Conservation (phyloP, 2,888 invertebrate species). For the Cosmia trapezina region DNA sequence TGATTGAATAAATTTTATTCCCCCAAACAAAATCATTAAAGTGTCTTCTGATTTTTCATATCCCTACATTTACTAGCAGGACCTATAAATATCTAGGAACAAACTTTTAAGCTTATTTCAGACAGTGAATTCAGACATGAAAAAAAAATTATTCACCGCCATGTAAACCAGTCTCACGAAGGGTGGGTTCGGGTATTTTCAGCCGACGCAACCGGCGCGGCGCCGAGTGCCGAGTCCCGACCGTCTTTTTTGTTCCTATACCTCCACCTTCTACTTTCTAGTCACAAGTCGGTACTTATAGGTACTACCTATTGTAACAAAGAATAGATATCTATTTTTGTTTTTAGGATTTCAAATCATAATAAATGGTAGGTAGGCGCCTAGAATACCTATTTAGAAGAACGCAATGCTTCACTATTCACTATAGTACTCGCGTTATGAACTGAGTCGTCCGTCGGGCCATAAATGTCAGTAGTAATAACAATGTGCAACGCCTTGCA, state of each 20-base stretch:
- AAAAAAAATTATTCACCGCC: conserved; percentile 36
- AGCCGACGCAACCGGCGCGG: conserved; percentile 79
- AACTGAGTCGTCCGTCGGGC: too few species aligned
- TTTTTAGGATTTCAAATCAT: too few species aligned
- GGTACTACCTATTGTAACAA: conserved; percentile 15
- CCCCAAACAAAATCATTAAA: background rate
- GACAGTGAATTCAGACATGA: background rate
- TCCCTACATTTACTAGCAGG: background rate
- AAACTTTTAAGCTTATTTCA: background rate
- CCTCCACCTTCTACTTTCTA: conserved; percentile 62
- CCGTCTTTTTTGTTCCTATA: conserved; percentile 75
- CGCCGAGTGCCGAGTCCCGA: conserved; percentile 74
- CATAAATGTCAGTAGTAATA: too few species aligned
- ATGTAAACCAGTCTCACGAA: conserved; percentile 71
- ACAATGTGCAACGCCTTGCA: too few species aligned
- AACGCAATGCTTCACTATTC: too few species aligned
- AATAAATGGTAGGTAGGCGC: too few species aligned
- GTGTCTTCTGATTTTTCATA: background rate
- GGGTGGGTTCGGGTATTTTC: conserved; percentile 79
- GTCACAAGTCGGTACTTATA: conserved; percentile 25
- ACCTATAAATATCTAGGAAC: background rate
- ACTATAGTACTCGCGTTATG: too few species aligned
- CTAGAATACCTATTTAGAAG: too few species aligned
- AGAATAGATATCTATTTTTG: background rate
- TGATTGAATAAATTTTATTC: background rate